These are phyloP conservation scores for Elaphurus davidianus DNA, from an alignment of 2,113 vertebrate genomes.

Conservation along the genomic window DNA sequence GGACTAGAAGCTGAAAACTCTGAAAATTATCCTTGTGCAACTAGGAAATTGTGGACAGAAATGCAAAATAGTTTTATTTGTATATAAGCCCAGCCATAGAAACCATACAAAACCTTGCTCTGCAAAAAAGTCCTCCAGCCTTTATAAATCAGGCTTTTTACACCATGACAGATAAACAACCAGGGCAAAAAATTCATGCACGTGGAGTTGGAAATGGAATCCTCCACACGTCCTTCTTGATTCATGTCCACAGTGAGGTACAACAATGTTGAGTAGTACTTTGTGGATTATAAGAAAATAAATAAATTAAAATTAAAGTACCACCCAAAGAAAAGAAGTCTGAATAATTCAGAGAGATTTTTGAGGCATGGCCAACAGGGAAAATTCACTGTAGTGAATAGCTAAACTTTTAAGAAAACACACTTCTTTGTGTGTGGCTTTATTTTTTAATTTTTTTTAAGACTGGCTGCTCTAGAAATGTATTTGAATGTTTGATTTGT, in stretches of 20 bases:
- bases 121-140: not conserved
- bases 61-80: constrained; percentile 54
- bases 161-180: constrained; percentile 36
- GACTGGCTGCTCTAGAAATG: not conserved
- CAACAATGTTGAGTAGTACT: not conserved
- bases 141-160: constrained; percentile 36
- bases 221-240: not conserved
- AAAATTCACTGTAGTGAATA: constrained; percentile 9
- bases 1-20: constrained; percentile 47
- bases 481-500: constrained; percentile 37
- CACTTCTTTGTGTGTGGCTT: not conserved
- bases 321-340: constrained; percentile 18
- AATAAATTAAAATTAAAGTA: constrained; percentile 54
- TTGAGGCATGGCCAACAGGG: constrained; percentile 13
- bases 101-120: not conserved
- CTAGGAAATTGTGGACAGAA: constrained; percentile 38
- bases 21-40: constrained; percentile 36
- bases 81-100: constrained; percentile 39
- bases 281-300: constrained; percentile 43
- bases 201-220: not conserved
- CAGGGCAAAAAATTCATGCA: constrained; percentile 5
- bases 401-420: constrained; percentile 48
- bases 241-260: not conserved
- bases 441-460: not conserved
- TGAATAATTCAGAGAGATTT: constrained; percentile 28